A percentile compares a stretch with the other conserved stretches of the same genome.
These are phyloP conservation scores for Aurelia aurita complex sp. Pacific DNA, from an alignment of 30 jellyfish, hydroid and myxozoan species.

Conservation along the genomic window DNA sequence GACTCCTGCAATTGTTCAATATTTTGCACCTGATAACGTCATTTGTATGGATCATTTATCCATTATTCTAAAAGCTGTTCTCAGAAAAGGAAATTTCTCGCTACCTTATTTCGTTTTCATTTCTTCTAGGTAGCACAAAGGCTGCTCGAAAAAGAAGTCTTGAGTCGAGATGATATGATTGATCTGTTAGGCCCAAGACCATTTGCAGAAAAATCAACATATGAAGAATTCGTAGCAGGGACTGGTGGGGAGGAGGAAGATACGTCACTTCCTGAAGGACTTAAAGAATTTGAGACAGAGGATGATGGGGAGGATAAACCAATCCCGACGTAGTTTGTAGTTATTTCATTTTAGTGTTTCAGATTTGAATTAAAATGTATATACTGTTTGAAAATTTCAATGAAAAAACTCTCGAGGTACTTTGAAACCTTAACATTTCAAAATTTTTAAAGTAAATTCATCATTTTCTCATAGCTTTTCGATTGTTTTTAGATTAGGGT, in stretches of 20 bases:
- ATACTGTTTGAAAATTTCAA: too few species aligned
- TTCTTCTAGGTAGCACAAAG: constrained; percentile 89
- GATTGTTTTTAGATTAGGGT: too few species aligned
- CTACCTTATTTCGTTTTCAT: neutral
- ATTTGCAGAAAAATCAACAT: constrained; percentile 92
- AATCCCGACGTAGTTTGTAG: constrained; percentile 59
- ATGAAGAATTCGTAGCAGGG: constrained; percentile 99
- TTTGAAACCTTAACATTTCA: too few species aligned
- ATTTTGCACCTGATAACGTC: too few species aligned
- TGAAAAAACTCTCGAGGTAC: too few species aligned
- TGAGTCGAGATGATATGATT: constrained; percentile 95
- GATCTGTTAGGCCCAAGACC: constrained; percentile 97
- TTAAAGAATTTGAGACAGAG: constrained; percentile 83
- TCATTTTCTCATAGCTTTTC: too few species aligned
- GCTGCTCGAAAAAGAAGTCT: constrained; percentile 87
- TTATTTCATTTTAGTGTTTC: neutral
- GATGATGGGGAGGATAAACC: constrained; percentile 79
- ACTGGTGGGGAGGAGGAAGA: constrained; percentile 98
- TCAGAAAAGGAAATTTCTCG: too few species aligned
- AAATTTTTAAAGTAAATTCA: too few species aligned
- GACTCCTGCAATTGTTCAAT: too few species aligned
- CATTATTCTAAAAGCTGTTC: too few species aligned
- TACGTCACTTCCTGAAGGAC: constrained; percentile 98
- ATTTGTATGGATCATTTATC: too few species aligned
- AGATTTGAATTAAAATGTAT: too few species aligned